Evolutionary conservation across 2,888 invertebrate species (phyloP).

Genomic region (Platycheirus rosarum): DNA sequence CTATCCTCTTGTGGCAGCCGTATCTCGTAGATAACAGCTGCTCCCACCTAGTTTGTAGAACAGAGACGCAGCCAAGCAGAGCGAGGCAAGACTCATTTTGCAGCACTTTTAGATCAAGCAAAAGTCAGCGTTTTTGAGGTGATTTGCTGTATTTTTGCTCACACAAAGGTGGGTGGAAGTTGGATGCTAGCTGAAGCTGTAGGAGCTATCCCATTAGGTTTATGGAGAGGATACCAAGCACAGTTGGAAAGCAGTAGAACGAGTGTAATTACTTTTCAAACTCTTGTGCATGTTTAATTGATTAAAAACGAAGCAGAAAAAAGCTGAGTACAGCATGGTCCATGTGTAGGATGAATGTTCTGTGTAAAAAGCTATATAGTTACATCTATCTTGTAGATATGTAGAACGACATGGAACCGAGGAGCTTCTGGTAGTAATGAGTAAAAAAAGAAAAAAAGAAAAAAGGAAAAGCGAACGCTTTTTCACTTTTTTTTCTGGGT

Average conservation of each 20-base stretch:
- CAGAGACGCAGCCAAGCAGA: background rate
- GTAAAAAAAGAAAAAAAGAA: constrained; percentile 1
- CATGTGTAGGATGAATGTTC: constrained; percentile 14
- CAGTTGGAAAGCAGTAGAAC: constrained; percentile 19
- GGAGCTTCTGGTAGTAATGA: constrained; percentile 35
- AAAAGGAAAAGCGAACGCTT: constrained; percentile 17
- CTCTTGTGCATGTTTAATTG: constrained; percentile 72
- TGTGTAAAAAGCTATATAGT: background rate
- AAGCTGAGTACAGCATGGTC: constrained; percentile 9
- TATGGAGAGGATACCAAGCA: background rate
- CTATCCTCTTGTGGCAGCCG: constrained; percentile 28
- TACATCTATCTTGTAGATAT: constrained; percentile 17
- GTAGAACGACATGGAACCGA: constrained; percentile 33
- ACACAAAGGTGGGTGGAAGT: constrained; percentile 11
- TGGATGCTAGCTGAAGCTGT: background rate
- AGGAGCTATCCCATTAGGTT: too few species aligned
- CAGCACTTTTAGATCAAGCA: constrained; percentile 44
- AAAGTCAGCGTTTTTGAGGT: constrained; percentile 68
- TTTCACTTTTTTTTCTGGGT: constrained; percentile 9
- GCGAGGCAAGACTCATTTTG: constrained; percentile 44
- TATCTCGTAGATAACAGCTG: constrained; percentile 41
- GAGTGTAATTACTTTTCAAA: constrained; percentile 70
- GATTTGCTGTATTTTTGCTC: constrained; percentile 29
- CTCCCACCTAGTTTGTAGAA: constrained; percentile 10
- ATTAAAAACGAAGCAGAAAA: constrained; percentile 56